Percentiles rank a stretch among this genome's conserved stretches.
phyloP scores from a whole-genome alignment of 2,113 vertebrate genomes.

The Phoxinus phoxinus region DNA sequence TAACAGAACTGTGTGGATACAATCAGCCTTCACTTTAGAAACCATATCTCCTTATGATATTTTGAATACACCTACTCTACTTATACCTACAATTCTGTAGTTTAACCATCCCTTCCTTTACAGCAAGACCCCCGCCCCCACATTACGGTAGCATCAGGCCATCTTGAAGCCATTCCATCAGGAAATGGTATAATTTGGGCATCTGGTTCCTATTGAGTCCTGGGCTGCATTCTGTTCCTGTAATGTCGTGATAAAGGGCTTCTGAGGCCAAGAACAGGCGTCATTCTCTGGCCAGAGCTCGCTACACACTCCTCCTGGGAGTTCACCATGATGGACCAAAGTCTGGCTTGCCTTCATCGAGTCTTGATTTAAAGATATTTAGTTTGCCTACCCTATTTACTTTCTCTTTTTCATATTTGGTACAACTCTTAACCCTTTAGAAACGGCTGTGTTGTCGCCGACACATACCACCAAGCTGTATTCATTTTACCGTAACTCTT shows the following conservation, averaged over 20 bases:
- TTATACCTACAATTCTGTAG: not conserved
- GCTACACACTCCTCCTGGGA: slow-evolving; percentile 10
- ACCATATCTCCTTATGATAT: not conserved
- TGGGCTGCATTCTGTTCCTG: slow-evolving; percentile 19
- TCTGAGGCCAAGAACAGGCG: slow-evolving; percentile 11
- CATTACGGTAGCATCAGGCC: slow-evolving; percentile 25
- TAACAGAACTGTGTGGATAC: not conserved
- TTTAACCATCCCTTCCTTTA: not conserved
- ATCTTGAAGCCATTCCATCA: slow-evolving; percentile 43
- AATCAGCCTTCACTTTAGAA: not conserved
- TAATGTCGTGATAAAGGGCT: not conserved
- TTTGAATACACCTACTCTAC: not conserved
- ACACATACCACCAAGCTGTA: too few relatives aligned
- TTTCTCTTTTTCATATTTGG: not conserved
- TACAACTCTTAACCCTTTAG: not conserved
- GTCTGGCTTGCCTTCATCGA: not conserved
- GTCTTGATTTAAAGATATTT: not conserved
- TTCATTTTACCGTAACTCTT: too few relatives aligned
- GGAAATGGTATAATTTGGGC: slow-evolving; percentile 45
- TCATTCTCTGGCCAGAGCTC: slow-evolving; percentile 18
- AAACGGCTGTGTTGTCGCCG: too few relatives aligned
- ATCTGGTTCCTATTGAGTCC: slow-evolving; percentile 45
- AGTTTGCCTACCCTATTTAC: not conserved
- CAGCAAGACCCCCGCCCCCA: not conserved
- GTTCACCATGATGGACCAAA: not conserved